phyloP scores from a whole-genome alignment of 2,113 vertebrate species.

The Progne subis region DNA sequence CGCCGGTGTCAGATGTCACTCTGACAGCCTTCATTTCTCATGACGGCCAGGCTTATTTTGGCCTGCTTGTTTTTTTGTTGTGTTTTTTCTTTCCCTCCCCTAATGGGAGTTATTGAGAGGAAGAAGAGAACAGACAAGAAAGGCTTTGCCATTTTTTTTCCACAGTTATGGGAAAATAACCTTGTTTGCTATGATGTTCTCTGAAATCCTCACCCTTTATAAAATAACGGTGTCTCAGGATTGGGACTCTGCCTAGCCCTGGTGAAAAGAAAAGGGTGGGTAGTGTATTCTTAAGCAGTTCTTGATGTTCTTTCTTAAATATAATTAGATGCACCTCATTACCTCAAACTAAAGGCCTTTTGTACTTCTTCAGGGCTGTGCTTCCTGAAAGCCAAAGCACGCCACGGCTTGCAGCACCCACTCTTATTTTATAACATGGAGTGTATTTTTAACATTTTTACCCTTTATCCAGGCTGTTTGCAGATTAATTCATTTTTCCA shows the following conservation, averaged over 20 bases:
- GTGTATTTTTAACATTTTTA: slow-evolving; percentile 49
- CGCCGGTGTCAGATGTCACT: slow-evolving; percentile 79
- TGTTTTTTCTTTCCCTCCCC: slow-evolving; percentile 24
- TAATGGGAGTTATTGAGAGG: slow-evolving; percentile 60
- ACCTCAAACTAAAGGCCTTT: slow-evolving; percentile 78
- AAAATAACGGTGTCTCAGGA: slow-evolving; percentile 68
- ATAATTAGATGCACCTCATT: slow-evolving; percentile 82
- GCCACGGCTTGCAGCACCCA: slow-evolving; percentile 39
- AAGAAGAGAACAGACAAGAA: slow-evolving; percentile 64
- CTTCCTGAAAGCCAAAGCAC: slow-evolving; percentile 62
- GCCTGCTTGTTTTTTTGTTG: slow-evolving; percentile 42
- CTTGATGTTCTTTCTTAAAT: slow-evolving; percentile 78
- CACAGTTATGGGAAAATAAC: slow-evolving; percentile 93
- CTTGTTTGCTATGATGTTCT: slow-evolving; percentile 87
- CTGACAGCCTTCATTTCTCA: slow-evolving; percentile 80
- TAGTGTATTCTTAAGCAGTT: slow-evolving; percentile 61
- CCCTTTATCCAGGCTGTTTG: slow-evolving; percentile 43
- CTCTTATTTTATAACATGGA: slow-evolving; percentile 31
- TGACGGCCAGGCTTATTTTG: slow-evolving; percentile 73
- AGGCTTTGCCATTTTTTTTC: slow-evolving; percentile 66
- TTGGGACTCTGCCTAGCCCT: slow-evolving; percentile 63
- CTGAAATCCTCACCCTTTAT: slow-evolving; percentile 85
- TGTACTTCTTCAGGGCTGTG: slow-evolving; percentile 69
- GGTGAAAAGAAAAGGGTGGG: slow-evolving; percentile 66
- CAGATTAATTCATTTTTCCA: slow-evolving; percentile 62